Evolutionary conservation across 1,140 invertebrate species (phyloP), one percentile per base, ranked within the genome.

Genomic region (Vanessa tameamea): DNA sequence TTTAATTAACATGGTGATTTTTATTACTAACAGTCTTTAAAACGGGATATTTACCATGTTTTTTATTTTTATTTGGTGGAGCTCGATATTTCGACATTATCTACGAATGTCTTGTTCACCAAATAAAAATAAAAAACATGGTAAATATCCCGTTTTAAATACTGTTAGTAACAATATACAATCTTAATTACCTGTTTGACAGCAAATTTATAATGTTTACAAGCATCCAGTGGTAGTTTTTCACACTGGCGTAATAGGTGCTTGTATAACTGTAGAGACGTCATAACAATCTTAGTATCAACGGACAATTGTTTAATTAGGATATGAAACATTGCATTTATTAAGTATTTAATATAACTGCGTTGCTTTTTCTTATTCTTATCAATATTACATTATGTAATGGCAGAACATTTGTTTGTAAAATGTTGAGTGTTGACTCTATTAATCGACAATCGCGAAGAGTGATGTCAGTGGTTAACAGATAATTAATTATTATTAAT

Each of bases 141-240:
- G n/a, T n/a, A n/a, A n/a, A n/a, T n/a, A n/a, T n/a, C n/a, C n/a
- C n/a, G n/a, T n/a, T n/a, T n/a, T n/a, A n/a, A n/a, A n/a, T n/a
- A n/a, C n/a, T n/a, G n/a, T n/a, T n/a, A 48, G 20, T 51, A 51
- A 8, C 59, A 48, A 59, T 53, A 20, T 59, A 26, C 59, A 23
- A 13, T 73, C 47, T 16, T 48, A 14, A 53, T 66, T 84, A 92
- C 90, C 87, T 92, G 91, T 81, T 87, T 91, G 47, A 92, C 78
- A 73, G 87, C 83, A 77, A 92, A 92, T 82, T 91, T 92, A 68
- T 92, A 91, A 87, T 91, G 83, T 91, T 91, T 91, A 91, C 89
- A 91, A 81, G 91, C 91, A 76, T 91, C 89, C 26, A 88, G 85
- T 57, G 91, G 91, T 73, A 92, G 83, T 76, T 74, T 90, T 77